Percentiles rank a stretch among this genome's conserved stretches.
Evolutionary conservation across 1,140 invertebrate genomes (phyloP).

Genomic region (Rhizoglyphus robini): DNA sequence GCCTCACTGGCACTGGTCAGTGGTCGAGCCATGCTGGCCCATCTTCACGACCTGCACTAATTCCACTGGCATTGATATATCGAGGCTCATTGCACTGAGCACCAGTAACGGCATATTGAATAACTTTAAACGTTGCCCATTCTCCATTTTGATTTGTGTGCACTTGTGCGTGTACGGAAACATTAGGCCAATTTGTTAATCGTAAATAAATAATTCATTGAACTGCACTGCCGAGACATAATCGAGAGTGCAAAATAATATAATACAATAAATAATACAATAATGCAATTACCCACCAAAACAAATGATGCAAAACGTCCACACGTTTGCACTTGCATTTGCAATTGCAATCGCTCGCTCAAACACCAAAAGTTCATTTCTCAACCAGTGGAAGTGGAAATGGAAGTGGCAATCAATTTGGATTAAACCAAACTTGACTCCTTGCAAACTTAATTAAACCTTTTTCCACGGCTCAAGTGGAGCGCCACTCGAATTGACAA

Average conservation of each 20-base stretch:
- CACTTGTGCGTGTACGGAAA: too few relatives aligned
- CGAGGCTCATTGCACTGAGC: too few relatives aligned
- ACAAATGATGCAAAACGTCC: constrained; percentile 8
- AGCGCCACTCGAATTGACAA: background rate
- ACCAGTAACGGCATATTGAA: too few relatives aligned
- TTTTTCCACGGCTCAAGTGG: background rate
- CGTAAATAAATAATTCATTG: constrained; percentile 8
- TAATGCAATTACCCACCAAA: too few relatives aligned
- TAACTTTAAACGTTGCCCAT: too few relatives aligned
- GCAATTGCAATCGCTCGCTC: background rate
- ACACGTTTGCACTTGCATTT: background rate
- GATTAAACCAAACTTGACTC: constrained; percentile 1
- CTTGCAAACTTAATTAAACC: constrained; percentile 4
- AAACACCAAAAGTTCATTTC: constrained; percentile 1
- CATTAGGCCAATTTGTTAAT: constrained; percentile 12
- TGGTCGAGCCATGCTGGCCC: too few relatives aligned
- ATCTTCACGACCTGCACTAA: too few relatives aligned
- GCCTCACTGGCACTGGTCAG: too few relatives aligned
- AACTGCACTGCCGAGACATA: too few relatives aligned
- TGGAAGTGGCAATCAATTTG: background rate
- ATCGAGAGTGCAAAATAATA: background rate
- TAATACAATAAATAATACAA: too few relatives aligned
- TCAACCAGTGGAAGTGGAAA: background rate
- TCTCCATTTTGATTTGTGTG: too few relatives aligned
- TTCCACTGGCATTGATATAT: too few relatives aligned